A percentile compares a stretch with the other conserved stretches of the same genome.
Evolutionary conservation across 2,113 vertebrate genomes (phyloP).

Genomic region (Corythornis madagascariensis): DNA sequence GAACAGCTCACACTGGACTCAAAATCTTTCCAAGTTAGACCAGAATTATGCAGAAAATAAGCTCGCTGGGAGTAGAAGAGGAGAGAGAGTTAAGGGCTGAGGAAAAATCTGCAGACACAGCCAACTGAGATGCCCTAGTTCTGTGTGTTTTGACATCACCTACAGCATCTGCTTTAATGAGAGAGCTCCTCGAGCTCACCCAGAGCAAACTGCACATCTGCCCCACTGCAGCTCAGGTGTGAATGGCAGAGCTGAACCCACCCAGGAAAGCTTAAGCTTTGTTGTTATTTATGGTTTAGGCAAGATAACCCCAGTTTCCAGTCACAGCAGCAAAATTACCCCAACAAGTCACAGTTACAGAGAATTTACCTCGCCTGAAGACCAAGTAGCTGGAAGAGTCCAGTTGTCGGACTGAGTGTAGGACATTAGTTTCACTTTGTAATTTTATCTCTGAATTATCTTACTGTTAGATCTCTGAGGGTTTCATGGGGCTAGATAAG

Average conservation of each 20-base stretch:
- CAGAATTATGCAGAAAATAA: neutral
- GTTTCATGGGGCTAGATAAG: neutral
- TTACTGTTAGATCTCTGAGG: neutral
- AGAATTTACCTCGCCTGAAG: neutral
- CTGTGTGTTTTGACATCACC: neutral
- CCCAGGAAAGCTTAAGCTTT: neutral
- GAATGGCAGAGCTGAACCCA: neutral
- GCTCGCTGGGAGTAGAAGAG: neutral
- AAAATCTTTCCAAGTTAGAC: neutral
- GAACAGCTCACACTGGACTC: neutral
- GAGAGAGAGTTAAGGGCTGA: neutral
- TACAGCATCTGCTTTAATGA: neutral
- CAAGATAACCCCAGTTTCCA: neutral
- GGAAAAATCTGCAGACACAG: neutral
- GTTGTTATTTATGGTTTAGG: neutral
- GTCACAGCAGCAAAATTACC: neutral
- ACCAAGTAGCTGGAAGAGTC: neutral
- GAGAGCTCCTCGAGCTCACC: neutral
- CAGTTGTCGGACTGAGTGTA: neutral
- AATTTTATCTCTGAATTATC: slow-evolving; percentile 15
- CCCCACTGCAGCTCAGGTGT: neutral
- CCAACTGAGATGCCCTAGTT: neutral
- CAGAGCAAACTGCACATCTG: neutral
- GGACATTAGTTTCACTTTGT: neutral
- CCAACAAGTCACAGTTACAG: neutral